Base-by-base conservation (phyloP, 2,888 invertebrate genomes). In the Lycophotia porphyrea region DNA sequence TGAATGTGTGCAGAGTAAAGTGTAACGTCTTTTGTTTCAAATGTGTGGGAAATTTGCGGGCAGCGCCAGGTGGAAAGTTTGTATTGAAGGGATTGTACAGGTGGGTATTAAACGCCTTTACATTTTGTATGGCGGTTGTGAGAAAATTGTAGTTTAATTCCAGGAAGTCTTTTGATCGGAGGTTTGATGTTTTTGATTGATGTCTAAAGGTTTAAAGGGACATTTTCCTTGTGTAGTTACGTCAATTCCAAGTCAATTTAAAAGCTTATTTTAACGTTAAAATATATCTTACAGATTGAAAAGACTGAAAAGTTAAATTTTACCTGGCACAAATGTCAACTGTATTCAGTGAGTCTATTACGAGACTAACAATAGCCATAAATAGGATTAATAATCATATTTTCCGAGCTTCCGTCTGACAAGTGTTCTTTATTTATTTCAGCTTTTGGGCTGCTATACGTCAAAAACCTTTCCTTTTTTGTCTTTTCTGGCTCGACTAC, bases 41-140 rank as follows among this genome's bases (percentile, higher is more conserved):
- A 84, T 78, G 85, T 79, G 75, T 88, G 89, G 84, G 87, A 88
- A 88, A 73, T 78, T 80, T 66, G 70, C 69, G 68, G 80, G 73
- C 58, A 58, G 49, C 39, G 70, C 63, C 86, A 86, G 88, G 79
- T 86, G 86, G 49, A 2, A 34, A 68, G 15, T 47, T n/a, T 61
- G 31, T 64, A 76, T 78, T 44, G 58, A 69, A 78, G 65, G 70
- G 65, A 78, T 83, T 71, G 36, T 66, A 66, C 18, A 70, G n/a
- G 31, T 39, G 44, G n/a, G 60, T 55, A 60, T 63, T 55, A 70
- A 44, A 39, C 21, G 34, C 1, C 5, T 52, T 39, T 80, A 61
- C 63, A 49, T 47, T 66, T 70, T 68, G 8, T 71, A 42, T 42
- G 39, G 15, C 15, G 36, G 8, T 31, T 58, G 34, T 4, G 5